Base-by-base conservation (phyloP, 53 echinoderm and acorn worm genomes). In the Luidia sarsii region DNA sequence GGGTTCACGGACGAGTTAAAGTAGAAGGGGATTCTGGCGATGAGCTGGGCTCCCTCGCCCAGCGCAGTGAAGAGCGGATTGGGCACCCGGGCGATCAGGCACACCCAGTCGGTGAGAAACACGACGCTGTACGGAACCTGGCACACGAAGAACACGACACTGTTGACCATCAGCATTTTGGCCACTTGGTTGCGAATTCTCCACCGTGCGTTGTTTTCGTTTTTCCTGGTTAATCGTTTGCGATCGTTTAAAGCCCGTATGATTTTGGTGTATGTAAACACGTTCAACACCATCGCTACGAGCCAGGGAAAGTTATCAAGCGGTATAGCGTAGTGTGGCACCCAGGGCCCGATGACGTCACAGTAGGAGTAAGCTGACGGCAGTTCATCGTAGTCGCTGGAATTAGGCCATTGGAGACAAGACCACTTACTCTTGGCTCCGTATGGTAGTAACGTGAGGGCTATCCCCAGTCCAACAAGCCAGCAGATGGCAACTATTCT, bases 401-500 rank as follows among this genome's bases (percentile, higher is more conserved):
- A 2, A 11, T 56, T 56, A 2, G 72, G 72, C 72, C 72, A 72
- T 16, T 72, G 72, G 9, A 72, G 56, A 25, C 72, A n/a, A n/a
- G n/a, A n/a, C n/a, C n/a, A n/a, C n/a, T n/a, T n/a, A n/a, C n/a
- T n/a, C n/a, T n/a, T n/a, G n/a, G n/a, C n/a, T n/a, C n/a, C n/a
- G n/a, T n/a, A n/a, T n/a, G n/a, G n/a, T n/a, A n/a, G n/a, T n/a
- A n/a, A n/a, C n/a, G n/a, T n/a, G n/a, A n/a, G n/a, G n/a, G n/a
- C n/a, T n/a, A n/a, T n/a, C n/a, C n/a, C n/a, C n/a, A n/a, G 50
- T 15, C 72, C 72, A 3, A 56, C 72, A 15, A 72, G 23, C 72
- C 72, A 72, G n/a, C 72, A 72, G 57, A 72, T 72, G 29, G 33
- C 56, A 14, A 72, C 39, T 27, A 55, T 38, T 39, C 22, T 72